Percentiles rank a stretch among this genome's conserved stretches.
These are phyloP conservation scores for Coenonympha glycerion DNA, from an alignment of 2,888 invertebrate species.

Conservation along the genomic window DNA sequence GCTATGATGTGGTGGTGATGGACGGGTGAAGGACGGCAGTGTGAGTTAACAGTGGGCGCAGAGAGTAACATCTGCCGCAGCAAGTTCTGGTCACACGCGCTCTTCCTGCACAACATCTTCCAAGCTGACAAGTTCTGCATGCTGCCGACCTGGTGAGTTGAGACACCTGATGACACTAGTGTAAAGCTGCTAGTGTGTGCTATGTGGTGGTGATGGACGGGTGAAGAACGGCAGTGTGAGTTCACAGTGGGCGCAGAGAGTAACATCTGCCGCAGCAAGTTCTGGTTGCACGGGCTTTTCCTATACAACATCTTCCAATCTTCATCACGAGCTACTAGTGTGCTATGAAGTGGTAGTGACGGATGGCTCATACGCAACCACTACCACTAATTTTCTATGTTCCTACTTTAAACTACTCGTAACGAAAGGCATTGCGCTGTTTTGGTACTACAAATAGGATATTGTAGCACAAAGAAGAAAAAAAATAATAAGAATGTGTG, in stretches of 20 bases:
- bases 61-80: conserved; percentile 44
- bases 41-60: conserved; percentile 39
- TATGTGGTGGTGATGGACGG: conserved; percentile 44
- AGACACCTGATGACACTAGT: neutral
- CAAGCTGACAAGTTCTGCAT: conserved; percentile 46
- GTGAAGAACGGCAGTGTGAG: conserved; percentile 49
- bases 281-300: conserved; percentile 43
- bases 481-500: no score
- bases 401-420: no score
- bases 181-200: conserved; percentile 50
- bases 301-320: conserved; percentile 46
- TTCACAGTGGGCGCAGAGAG: conserved; percentile 40
- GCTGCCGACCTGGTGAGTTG: conserved; percentile 20
- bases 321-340: conserved; percentile 42
- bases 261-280: conserved; percentile 44
- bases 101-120: conserved; percentile 40
- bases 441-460: no score
- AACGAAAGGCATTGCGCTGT: no score
- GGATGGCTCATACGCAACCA: no score
- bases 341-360: conserved; percentile 53
- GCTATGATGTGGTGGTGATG: conserved; percentile 51
- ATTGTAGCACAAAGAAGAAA: no score
- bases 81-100: conserved; percentile 51
- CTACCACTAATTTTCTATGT: no score
- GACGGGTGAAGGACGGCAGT: conserved; percentile 43